Conservation (phyloP, 2,888 invertebrate species). For the Meganola albula region DNA sequence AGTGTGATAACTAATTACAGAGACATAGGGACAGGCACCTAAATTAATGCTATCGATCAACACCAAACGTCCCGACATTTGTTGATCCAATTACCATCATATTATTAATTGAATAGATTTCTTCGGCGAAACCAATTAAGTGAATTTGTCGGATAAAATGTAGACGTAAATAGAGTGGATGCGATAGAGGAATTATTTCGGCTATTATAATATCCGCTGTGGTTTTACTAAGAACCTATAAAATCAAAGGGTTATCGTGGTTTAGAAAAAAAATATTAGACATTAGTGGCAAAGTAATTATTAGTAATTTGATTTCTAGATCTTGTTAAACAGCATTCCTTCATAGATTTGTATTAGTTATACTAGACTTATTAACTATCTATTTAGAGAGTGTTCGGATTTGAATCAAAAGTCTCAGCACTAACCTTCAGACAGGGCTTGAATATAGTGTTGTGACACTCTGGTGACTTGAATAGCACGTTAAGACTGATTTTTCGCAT, state of each 20-base stretch:
- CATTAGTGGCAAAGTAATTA: conserved; percentile 26
- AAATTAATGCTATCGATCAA: conserved; percentile 51
- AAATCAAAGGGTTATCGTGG: conserved; percentile 32
- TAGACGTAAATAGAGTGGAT: conserved; percentile 51
- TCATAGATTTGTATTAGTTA: conserved; percentile 32
- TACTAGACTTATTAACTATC: no score
- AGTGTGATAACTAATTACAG: conserved; percentile 32
- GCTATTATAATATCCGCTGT: conserved; percentile 49
- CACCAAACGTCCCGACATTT: conserved; percentile 39
- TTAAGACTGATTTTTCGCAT: no score
- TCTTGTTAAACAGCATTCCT: conserved; percentile 17
- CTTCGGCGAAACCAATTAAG: conserved; percentile 53
- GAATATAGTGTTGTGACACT: no score
- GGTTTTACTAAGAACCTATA: conserved; percentile 27
- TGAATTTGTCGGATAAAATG: conserved; percentile 54
- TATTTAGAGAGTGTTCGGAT: no score
- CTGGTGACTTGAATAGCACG: no score
- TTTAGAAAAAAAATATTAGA: conserved; percentile 45
- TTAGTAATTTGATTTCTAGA: conserved; percentile 21
- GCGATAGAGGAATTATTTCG: conserved; percentile 48
- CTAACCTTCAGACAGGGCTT: no score
- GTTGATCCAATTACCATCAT: conserved; percentile 51
- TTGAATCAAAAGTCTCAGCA: no score
- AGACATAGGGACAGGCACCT: conserved; percentile 31
- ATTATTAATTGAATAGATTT: conserved; percentile 61